Evolutionary conservation across 1,140 invertebrate genomes (phyloP).

Genomic region (Augochlora pura): DNA sequence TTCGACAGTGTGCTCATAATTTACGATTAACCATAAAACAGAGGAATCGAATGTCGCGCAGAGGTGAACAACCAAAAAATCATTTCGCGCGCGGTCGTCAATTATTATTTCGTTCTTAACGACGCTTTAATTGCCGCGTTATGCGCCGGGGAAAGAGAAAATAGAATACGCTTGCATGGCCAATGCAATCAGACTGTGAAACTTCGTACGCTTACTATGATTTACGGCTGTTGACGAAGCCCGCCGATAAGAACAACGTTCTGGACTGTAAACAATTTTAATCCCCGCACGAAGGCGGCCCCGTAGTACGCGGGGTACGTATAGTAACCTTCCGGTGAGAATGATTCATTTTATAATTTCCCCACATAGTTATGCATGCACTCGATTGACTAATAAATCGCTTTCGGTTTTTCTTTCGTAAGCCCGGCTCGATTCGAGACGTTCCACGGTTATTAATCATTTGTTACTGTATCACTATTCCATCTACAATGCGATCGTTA

Average conservation of each 20-base stretch:
- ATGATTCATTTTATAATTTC: too few relatives aligned
- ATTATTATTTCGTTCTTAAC: not conserved
- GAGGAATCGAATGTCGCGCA: not conserved
- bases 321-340: too few relatives aligned
- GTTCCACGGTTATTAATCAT: too few relatives aligned
- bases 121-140: not conserved
- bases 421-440: too few relatives aligned
- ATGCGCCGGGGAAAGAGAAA: not conserved
- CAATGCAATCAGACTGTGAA: not conserved
- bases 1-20: too few relatives aligned
- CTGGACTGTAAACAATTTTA: not conserved
- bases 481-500: too few relatives aligned
- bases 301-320: too few relatives aligned
- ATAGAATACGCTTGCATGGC: not conserved
- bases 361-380: too few relatives aligned
- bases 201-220: not conserved
- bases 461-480: too few relatives aligned
- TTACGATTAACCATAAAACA: not conserved
- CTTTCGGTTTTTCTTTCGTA: too few relatives aligned
- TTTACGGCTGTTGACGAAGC: constrained; percentile 1
- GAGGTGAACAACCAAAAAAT: not conserved
- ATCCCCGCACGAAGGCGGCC: not conserved
- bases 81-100: too few relatives aligned
- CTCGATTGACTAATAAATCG: too few relatives aligned
- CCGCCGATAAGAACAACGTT: not conserved